Evolutionary conservation across 2,113 vertebrate genomes (phyloP).

Genomic region (Cariama cristata): DNA sequence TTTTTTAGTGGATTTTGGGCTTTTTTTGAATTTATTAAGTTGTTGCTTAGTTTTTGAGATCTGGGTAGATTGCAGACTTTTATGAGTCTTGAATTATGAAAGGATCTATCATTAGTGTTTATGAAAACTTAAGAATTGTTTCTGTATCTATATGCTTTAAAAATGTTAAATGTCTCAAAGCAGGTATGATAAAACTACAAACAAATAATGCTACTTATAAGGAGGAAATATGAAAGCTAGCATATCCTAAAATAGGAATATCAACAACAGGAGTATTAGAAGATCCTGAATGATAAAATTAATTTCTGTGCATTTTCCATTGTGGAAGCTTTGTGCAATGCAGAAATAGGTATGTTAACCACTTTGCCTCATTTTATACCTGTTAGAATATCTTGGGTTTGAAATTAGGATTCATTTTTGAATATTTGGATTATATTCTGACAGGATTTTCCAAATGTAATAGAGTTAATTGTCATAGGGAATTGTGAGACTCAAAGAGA

Average conservation of each 20-base stretch:
- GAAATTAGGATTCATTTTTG: not conserved
- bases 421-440: not conserved
- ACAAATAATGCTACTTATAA: not conserved
- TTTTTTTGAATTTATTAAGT: not conserved
- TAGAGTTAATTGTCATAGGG: not conserved
- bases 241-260: not conserved
- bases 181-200: not conserved
- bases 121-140: not conserved
- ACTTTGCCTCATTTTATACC: not conserved
- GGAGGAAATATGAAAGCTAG: not conserved
- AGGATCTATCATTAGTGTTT: not conserved
- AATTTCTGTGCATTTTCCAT: not conserved
- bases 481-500: not conserved
- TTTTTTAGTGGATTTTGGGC: not conserved
- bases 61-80: not conserved
- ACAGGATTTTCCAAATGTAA: not conserved
- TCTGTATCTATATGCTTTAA: not conserved
- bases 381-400: not conserved
- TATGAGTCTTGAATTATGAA: not conserved
- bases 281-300: not conserved
- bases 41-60: not conserved
- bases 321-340: not conserved
- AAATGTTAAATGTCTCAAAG: not conserved
- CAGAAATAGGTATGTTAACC: not conserved
- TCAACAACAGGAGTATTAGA: not conserved